Evolutionary conservation across 2,888 invertebrate genomes (phyloP).

Genomic region (Megaustenia siamemsis): DNA sequence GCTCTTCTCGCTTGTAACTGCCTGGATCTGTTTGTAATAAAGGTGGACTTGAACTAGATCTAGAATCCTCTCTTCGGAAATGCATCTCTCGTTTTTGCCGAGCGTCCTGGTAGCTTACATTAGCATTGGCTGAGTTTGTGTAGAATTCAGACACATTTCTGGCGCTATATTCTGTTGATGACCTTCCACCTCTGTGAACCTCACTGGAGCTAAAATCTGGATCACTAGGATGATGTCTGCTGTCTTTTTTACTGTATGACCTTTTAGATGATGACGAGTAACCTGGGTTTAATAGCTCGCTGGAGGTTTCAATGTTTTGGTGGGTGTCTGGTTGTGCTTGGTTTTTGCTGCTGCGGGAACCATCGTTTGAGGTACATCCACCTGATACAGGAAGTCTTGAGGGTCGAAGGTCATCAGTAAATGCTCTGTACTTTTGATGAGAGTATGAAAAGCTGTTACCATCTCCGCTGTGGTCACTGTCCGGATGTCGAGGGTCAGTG

Average conservation of each 20-base stretch:
- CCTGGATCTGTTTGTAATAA: constrained; percentile 14
- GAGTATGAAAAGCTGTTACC: constrained; percentile 40
- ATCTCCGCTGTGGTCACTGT: constrained; percentile 10
- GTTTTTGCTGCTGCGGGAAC: constrained; percentile 9
- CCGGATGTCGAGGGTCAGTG: constrained; percentile 73
- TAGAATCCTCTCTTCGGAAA: constrained; percentile 43
- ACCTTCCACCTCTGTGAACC: not conserved
- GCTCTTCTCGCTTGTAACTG: constrained; percentile 19
- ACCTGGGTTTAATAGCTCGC: not conserved
- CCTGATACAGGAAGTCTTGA: constrained; percentile 33
- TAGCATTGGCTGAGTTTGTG: not conserved
- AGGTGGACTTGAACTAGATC: constrained; percentile 49
- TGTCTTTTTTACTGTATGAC: not conserved
- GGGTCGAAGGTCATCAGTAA: constrained; percentile 13
- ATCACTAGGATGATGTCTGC: not conserved
- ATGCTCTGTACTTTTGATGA: constrained; percentile 13
- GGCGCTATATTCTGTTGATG: constrained; percentile 4
- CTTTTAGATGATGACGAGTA: not conserved
- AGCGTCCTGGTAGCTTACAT: not conserved
- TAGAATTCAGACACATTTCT: not conserved
- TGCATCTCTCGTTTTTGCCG: constrained; percentile 19
- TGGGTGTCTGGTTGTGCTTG: not conserved
- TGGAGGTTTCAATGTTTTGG: not conserved
- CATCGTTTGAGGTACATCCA: not conserved
- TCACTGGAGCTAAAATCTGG: not conserved